A percentile compares a stretch with the other conserved stretches of the same genome.
phyloP scores from a whole-genome alignment of 2,113 vertebrate species.

The Odocoileus hemionus region DNA sequence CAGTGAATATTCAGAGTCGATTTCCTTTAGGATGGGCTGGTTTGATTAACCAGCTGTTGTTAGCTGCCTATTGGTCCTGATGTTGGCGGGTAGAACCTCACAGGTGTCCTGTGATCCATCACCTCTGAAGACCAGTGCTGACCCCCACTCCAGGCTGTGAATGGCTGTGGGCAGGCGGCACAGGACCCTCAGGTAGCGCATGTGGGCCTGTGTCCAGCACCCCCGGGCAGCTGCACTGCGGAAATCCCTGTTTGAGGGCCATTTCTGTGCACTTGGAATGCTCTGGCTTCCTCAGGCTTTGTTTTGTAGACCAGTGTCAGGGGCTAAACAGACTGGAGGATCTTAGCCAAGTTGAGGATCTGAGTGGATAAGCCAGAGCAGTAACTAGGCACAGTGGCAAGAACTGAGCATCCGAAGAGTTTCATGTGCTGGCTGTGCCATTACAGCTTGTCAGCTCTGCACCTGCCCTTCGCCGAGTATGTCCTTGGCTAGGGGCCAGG shows the following conservation, averaged over 20 bases:
- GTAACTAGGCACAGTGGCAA: neutral
- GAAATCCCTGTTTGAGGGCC: neutral
- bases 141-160: neutral
- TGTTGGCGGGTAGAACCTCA: neutral
- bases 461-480: rapidly evolving
- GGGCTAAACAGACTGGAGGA: neutral
- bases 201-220: no score
- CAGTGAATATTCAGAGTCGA: neutral
- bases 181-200: rapidly evolving
- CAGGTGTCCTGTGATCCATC: neutral
- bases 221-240: neutral
- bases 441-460: rapidly evolving
- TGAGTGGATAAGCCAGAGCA: neutral
- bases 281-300: neutral
- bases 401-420: neutral
- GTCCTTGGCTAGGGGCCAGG: neutral
- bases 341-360: neutral
- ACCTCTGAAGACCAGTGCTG: neutral
- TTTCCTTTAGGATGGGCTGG: neutral
- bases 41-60: neutral
- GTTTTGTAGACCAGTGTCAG: neutral
- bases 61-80: neutral
- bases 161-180: rapidly evolving
- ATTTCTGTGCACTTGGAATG: no score
- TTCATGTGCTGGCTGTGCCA: neutral